A percentile compares a stretch with the other conserved stretches of the same genome.
Evolutionary conservation across 2,888 invertebrate species (phyloP).

Genomic region (Bugulina stolonifera): DNA sequence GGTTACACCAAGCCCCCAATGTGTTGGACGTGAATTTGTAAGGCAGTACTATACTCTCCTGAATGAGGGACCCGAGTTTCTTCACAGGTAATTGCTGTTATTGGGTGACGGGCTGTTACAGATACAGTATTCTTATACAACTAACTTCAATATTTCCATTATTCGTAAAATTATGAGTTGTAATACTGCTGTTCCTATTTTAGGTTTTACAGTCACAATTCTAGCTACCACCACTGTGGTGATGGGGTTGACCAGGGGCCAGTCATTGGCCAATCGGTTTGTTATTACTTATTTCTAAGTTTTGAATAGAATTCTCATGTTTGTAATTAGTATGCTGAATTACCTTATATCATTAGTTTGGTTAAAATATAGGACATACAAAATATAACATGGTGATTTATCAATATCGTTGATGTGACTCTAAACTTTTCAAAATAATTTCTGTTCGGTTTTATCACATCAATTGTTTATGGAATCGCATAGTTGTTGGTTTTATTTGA

Average conservation of each 20-base stretch:
- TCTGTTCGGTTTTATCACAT: no score
- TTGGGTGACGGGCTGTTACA: background rate
- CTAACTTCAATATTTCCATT: background rate
- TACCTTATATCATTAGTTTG: no score
- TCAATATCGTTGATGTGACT: no score
- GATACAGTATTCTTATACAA: background rate
- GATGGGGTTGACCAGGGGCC: conserved; percentile 59
- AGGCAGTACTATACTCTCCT: conserved; percentile 97
- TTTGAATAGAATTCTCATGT: background rate
- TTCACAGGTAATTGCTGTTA: conserved; percentile 84
- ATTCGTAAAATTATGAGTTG: no score
- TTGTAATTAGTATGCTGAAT: no score
- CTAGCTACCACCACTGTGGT: conserved; percentile 91
- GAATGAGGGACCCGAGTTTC: conserved; percentile 86
- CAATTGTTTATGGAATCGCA: no score
- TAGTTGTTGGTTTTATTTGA: no score
- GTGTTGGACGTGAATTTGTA: conserved; percentile 97
- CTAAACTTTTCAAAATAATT: no score
- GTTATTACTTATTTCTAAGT: conserved; percentile 28
- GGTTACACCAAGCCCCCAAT: conserved; percentile 82
- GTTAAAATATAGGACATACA: no score
- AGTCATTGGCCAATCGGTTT: conserved; percentile 52
- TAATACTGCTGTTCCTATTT: no score
- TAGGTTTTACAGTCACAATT: conserved; percentile 92
- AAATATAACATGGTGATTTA: no score